Percentiles rank a stretch among this genome's conserved stretches.
These are phyloP conservation scores for Empidonax alnorum DNA, from an alignment of 2,113 vertebrate species.

Conservation along the genomic window DNA sequence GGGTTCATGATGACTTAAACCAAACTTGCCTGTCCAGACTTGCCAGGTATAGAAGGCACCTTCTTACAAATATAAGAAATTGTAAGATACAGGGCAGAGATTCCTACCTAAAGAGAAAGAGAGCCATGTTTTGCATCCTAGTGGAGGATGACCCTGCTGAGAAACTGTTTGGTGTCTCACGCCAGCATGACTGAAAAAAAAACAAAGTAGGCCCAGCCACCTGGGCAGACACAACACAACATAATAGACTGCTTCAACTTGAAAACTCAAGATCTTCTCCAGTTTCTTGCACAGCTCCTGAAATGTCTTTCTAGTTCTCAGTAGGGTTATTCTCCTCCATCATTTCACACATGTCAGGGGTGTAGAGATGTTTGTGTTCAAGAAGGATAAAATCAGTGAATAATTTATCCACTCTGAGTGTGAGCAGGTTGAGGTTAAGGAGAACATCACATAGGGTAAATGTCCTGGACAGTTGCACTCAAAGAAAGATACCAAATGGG, in stretches of 20 bases:
- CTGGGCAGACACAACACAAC: not conserved
- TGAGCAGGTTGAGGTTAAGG: not conserved
- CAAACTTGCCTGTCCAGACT: not conserved
- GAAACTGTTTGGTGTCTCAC: not conserved
- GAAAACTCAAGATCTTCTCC: not conserved
- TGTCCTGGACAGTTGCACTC: not conserved
- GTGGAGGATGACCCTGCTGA: not conserved
- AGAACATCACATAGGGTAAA: rapidly evolving
- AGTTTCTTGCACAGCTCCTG: not conserved
- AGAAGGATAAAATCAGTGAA: not conserved
- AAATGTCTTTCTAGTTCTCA: not conserved
- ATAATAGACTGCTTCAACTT: not conserved
- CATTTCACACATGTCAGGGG: rapidly evolving
- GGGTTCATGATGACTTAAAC: not conserved
- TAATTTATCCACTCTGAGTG: not conserved
- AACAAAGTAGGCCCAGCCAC: rapidly evolving
- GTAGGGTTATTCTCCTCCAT: not conserved
- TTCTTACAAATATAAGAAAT: not conserved
- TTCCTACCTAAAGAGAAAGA: not conserved
- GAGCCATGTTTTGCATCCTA: not conserved
- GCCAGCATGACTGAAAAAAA: not conserved
- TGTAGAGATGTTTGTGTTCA: not conserved
- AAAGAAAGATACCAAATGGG: rapidly evolving
- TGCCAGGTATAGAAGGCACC: not conserved
- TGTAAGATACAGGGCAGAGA: not conserved